A percentile compares a stretch with the other conserved stretches of the same genome.
Evolutionary conservation across 2,113 vertebrate species (phyloP).

Genomic region (Ardeotis arabs): DNA sequence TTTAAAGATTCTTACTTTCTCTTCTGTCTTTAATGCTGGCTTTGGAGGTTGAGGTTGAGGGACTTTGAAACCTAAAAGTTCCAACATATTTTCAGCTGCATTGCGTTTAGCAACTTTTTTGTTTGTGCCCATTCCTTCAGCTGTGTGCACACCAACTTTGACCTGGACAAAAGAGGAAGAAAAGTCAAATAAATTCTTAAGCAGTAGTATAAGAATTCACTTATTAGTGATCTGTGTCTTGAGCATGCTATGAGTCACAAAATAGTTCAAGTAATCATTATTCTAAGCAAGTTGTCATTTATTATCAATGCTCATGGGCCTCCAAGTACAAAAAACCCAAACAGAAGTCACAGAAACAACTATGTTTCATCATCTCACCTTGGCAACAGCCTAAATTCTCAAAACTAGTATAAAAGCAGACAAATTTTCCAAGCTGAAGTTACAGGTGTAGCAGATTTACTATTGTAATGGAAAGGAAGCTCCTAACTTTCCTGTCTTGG

Average conservation of each 20-base stretch:
- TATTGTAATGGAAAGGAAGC: background rate
- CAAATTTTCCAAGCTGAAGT: background rate
- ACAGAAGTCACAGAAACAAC: background rate
- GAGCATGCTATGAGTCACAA: background rate
- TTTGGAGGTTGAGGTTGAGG: constrained; percentile 93
- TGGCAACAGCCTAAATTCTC: background rate
- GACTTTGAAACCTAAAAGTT: constrained; percentile 95
- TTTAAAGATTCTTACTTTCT: constrained; percentile 82
- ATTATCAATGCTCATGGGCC: background rate
- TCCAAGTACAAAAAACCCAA: background rate
- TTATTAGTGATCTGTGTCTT: background rate
- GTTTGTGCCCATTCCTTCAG: constrained; percentile 93
- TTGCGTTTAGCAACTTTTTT: constrained; percentile 98
- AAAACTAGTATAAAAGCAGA: background rate
- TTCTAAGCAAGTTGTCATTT: background rate
- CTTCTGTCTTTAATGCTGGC: constrained; percentile 95
- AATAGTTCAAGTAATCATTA: background rate
- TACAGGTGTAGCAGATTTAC: background rate
- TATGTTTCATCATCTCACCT: background rate
- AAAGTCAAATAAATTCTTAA: background rate
- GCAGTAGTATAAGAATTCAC: background rate
- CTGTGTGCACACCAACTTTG: constrained; percentile 87
- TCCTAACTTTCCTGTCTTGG: background rate
- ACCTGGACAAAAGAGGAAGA: constrained; percentile 76
- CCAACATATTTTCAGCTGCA: constrained; percentile 97